Evolutionary conservation across 2,113 vertebrate genomes (phyloP).

Genomic region (Smithornis capensis): DNA sequence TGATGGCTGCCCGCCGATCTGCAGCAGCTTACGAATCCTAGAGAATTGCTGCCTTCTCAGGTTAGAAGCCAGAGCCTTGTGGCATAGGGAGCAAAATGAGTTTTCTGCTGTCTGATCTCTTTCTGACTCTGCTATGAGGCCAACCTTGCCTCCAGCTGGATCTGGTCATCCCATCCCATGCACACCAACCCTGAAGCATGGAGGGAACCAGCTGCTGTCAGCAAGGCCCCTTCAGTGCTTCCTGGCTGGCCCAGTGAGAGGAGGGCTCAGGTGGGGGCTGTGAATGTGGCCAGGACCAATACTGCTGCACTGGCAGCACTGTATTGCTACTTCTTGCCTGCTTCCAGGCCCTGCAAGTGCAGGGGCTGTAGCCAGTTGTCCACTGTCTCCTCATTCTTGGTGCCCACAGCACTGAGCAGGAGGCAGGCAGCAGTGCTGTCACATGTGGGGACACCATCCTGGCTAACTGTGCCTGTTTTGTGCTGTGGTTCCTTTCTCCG

Average conservation of each 20-base stretch:
- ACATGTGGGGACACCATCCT: neutral
- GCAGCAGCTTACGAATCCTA: neutral
- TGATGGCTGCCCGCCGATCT: neutral
- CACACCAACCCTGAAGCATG: neutral
- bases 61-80: neutral
- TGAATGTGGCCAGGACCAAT: neutral
- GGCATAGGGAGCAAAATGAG: neutral
- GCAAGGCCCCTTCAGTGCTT: neutral
- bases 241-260: neutral
- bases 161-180: neutral
- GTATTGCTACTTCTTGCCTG: neutral
- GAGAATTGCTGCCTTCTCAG: constrained; percentile 44
- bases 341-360: neutral
- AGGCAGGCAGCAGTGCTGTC: neutral
- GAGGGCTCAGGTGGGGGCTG: neutral
- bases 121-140: neutral
- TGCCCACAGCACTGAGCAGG: neutral
- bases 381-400: neutral
- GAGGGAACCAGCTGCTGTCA: neutral
- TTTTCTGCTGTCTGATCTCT: neutral
- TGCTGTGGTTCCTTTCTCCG: neutral
- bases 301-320: neutral
- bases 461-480: neutral
- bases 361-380: neutral
- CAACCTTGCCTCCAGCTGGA: neutral